Evolutionary conservation across 2,113 vertebrate species (phyloP).

Genomic region (Fukomys damarensis): DNA sequence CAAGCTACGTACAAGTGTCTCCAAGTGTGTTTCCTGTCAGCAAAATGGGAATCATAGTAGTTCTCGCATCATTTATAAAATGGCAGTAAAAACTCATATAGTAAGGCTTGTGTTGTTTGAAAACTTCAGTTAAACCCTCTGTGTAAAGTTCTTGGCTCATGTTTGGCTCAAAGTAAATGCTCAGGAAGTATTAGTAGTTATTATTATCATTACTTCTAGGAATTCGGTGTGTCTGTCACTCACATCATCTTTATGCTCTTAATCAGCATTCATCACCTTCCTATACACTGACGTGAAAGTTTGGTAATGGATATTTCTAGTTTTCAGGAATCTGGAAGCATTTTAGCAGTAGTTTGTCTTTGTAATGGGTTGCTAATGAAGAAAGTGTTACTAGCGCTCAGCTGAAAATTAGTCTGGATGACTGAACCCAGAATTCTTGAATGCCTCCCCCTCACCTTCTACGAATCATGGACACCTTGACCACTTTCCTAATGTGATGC

Average conservation of each 20-base stretch:
- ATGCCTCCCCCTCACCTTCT: slow-evolving; percentile 24
- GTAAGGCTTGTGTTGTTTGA: background rate
- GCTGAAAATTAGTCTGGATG: slow-evolving; percentile 57
- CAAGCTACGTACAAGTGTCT: background rate
- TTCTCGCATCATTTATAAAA: background rate
- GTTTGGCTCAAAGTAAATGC: background rate
- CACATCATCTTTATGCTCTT: background rate
- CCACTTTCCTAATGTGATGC: slow-evolving; percentile 61
- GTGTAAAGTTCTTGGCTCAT: background rate
- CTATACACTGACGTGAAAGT: background rate
- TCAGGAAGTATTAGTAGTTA: background rate
- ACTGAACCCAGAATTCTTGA: slow-evolving; percentile 58
- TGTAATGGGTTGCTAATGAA: slow-evolving; percentile 64
- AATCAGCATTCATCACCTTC: background rate
- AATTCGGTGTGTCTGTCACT: background rate
- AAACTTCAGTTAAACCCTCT: background rate
- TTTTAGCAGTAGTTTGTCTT: slow-evolving; percentile 60
- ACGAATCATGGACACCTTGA: slow-evolving; percentile 62
- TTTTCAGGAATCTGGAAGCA: slow-evolving; percentile 47
- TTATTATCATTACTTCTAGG: background rate
- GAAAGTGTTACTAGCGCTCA: slow-evolving; percentile 53
- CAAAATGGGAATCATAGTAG: background rate
- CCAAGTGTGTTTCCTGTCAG: background rate
- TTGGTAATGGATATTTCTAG: slow-evolving; percentile 55
- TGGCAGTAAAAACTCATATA: background rate